Conservation (phyloP, 2,888 invertebrate species). For the Sicus ferrugineus region DNA sequence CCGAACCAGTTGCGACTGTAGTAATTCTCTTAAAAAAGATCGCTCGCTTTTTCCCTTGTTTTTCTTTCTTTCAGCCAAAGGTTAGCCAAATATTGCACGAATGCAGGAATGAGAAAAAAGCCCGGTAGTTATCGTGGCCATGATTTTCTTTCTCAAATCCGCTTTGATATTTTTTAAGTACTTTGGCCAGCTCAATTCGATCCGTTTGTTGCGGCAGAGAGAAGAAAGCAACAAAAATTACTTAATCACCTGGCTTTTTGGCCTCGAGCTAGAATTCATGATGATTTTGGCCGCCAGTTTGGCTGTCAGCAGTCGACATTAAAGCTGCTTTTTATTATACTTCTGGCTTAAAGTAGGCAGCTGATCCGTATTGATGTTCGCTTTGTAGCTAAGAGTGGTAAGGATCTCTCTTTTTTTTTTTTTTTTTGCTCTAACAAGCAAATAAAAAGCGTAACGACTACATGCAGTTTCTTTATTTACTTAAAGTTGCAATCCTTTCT, state of each 20-base stretch:
- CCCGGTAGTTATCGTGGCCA: constrained; percentile 15
- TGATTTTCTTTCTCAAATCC: background rate
- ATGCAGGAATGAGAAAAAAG: constrained; percentile 1
- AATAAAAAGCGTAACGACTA: constrained; percentile 52
- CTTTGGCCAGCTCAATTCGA: background rate
- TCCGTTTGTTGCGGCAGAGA: background rate
- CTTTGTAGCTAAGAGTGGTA: no score
- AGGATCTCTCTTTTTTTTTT: no score
- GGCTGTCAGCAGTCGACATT: constrained; percentile 34
- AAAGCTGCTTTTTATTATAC: constrained; percentile 12
- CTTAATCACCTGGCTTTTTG: constrained; percentile 58
- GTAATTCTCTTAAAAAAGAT: background rate
- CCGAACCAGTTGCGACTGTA: constrained; percentile 18
- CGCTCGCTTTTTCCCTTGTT: constrained; percentile 1
- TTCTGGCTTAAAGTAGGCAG: constrained; percentile 6
- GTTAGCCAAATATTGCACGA: constrained; percentile 17
- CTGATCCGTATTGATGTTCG: constrained; percentile 18
- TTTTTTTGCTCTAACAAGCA: constrained; percentile 12
- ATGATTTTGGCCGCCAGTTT: constrained; percentile 41
- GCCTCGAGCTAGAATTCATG: constrained; percentile 43
- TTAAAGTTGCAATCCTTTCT: constrained; percentile 15
- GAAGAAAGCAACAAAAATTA: constrained; percentile 47
- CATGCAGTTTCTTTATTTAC: constrained; percentile 38
- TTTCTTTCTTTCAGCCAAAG: background rate
- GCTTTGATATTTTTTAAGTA: background rate